Base-by-base conservation (phyloP, 2,888 invertebrate genomes). In the Frankliniella fusca region DNA sequence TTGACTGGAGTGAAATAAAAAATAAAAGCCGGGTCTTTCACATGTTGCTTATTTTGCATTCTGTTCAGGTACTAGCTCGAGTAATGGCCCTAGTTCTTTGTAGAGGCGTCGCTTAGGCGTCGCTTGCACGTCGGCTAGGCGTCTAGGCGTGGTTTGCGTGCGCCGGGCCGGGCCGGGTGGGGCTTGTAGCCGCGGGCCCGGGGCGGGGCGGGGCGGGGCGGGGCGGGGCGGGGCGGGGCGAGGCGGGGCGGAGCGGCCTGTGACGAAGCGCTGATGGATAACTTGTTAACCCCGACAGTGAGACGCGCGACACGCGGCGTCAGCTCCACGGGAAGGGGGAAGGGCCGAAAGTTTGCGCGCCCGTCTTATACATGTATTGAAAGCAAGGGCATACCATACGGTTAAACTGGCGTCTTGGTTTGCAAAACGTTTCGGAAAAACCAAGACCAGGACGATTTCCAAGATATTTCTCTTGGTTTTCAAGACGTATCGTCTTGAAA, bases 221-320 rank as follows among this genome's bases (percentile, higher is more conserved):
- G 10, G 50, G 50, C 50, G 50, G 50, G 10, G 10, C 50, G 50
- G 50, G n/a, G n/a, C n/a, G n/a, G n/a, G n/a, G 65, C 65, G 65
- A 65, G 15, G 8, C 70, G 70, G 23, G n/a, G 11, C 70, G 70
- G 23, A 23, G n/a, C 27, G 70, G 12, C 70, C 23, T 76, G 70
- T 12, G 38, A 38, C 38, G 38, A 38, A 38, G 70, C 70, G 23
- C 70, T 27, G 70, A 54, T 54, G 54, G 54, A 54, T 54, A 54
- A 54, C 54, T 54, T 54, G 54, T 54, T 23, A 76, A 76, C 70
- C 70, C 70, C 54, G 54, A 15, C 54, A 54, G 54, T 54, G 54
- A 54, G 15, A 54, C 54, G 54, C 54, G 18, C n/a, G n/a, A n/a
- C n/a, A 5, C 38, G 5, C 5, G 3, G 38, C 38, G 38, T 38